A percentile compares a stretch with the other conserved stretches of the same genome.
These are phyloP conservation scores for Epistrophe grossulariae DNA, from an alignment of 2,888 invertebrate genomes.

Conservation along the genomic window DNA sequence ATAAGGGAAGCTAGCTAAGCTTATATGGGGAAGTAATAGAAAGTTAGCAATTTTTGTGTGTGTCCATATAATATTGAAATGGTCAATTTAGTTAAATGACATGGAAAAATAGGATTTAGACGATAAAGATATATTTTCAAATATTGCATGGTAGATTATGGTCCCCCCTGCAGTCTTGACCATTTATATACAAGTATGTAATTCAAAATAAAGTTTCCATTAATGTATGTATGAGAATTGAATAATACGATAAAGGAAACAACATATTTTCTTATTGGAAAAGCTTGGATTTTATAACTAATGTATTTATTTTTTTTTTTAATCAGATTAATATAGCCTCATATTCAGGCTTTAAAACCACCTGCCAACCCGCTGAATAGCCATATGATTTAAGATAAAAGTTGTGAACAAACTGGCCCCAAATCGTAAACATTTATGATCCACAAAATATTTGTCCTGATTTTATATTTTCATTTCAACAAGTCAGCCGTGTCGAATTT, in stretches of 20 bases:
- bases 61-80: neutral
- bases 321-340: too few species aligned
- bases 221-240: neutral
- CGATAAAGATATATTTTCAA: slow-evolving; percentile 10
- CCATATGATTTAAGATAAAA: too few species aligned
- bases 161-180: neutral
- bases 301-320: too few species aligned
- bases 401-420: too few species aligned
- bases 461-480: neutral
- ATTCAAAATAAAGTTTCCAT: neutral
- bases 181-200: neutral
- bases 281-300: too few species aligned
- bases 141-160: slow-evolving; percentile 20
- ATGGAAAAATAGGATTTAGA: slow-evolving; percentile 37
- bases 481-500: neutral
- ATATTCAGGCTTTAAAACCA: too few species aligned
- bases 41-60: slow-evolving; percentile 22
- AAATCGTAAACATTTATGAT: too few species aligned
- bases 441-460: too few species aligned
- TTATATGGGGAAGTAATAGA: neutral
- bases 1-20: slow-evolving; percentile 16
- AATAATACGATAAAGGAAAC: neutral
- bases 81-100: slow-evolving; percentile 31
- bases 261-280: too few species aligned
- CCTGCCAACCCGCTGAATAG: too few species aligned